phyloP scores from a whole-genome alignment of 2,797 vertebrate genomes.

The Lates japonicus region DNA sequence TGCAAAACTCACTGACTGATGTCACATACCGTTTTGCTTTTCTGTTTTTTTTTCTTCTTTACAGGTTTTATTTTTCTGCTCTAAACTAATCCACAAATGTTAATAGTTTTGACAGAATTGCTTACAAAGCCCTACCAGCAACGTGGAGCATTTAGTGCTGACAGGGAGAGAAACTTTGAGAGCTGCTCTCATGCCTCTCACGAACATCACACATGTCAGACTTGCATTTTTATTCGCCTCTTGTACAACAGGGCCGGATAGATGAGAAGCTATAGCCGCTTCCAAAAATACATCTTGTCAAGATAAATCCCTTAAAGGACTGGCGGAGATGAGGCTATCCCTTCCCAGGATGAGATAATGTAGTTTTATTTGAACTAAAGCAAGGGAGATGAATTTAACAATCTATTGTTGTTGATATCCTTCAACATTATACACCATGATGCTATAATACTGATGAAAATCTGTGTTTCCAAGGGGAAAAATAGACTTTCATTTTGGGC shows the following conservation, averaged over 20 bases:
- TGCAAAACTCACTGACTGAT: conserved; percentile 33
- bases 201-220: conserved; percentile 69
- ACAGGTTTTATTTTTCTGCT: conserved; percentile 29
- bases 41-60: neutral
- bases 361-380: conserved; percentile 40
- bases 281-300: conserved; percentile 60
- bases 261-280: conserved; percentile 37
- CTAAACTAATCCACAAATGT: conserved; percentile 74
- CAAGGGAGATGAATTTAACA: conserved; percentile 23
- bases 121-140: conserved; percentile 72
- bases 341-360: conserved; percentile 14
- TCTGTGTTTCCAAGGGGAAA: neutral
- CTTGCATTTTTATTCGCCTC: conserved; percentile 56
- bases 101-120: conserved; percentile 83
- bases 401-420: conserved; percentile 3
- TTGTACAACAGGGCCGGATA: conserved; percentile 16
- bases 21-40: conserved; percentile 5
- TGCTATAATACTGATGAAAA: neutral
- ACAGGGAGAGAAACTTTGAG: conserved; percentile 66
- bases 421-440: neutral
- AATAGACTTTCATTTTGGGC: neutral
- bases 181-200: conserved; percentile 62
- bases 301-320: conserved; percentile 56
- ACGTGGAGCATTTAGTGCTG: conserved; percentile 67
- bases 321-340: conserved; percentile 9